Evolutionary conservation across 2,888 invertebrate genomes (phyloP), one percentile per base, ranked within the genome.

Genomic region (Cerceris ruficornis): DNA sequence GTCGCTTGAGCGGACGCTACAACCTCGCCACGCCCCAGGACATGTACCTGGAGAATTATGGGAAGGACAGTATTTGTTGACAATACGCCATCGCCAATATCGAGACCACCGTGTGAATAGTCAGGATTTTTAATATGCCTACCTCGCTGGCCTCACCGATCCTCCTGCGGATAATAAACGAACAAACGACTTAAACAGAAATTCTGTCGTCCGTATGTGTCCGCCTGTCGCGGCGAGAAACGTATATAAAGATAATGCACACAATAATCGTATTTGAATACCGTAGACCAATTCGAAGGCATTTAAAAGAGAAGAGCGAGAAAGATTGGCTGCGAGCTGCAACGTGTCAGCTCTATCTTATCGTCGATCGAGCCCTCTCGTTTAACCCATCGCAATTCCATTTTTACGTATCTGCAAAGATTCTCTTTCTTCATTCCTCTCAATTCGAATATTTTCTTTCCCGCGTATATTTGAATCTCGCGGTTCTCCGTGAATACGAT

Each of bases 61-160:
- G 95, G 82, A 95, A 95, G 92, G 95, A 95, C 91, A 95, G 95
- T 92, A 95, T 95, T 93, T 95, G 95, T 95, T 95, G 95, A 96
- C 95, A 95, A 93, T 91, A 92, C 92, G 92, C 91, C 91, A 90
- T 89, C 78, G 88, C 87, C 77, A 89, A 91, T 88, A 89, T 92
- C 85, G 92, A 92, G 89, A 92, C 92, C 77, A 91, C 91, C 82
- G 92, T 92, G 88, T 92, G 89, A 92, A 90, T 89, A 88, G 80
- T 80, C 72, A 77, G 71, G 83, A 81, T 83, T 84, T 84, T 84
- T 83, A 70, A 64, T 84, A 75, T 64, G 82, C 84, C 84, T 84
- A 84, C 84, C 84, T 84, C 84, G 84, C 81, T 78, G 84, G 84
- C 82, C 81, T 80, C 77, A 57, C 58, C 41, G 41, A 61, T 46